Evolutionary conservation across 2,888 invertebrate species (phyloP), one percentile per base, ranked within the genome.

Genomic region (Temnothorax unifasciatus): DNA sequence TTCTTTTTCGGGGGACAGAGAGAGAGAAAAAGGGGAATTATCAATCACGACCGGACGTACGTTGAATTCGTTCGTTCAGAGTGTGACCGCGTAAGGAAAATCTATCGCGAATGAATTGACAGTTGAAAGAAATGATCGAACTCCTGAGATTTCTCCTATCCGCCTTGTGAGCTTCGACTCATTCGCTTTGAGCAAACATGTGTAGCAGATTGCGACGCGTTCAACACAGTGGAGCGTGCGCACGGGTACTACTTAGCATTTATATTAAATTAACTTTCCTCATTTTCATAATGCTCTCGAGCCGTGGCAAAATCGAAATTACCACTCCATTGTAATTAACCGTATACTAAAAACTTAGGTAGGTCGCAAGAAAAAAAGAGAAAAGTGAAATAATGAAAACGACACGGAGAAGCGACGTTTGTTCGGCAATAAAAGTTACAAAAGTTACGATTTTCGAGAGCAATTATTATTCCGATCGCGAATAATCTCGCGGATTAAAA

Each of bases 231-330:
- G 21, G 29, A 41, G 18, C 34, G 47, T 34, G 54, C 54, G 21
- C 52, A 41, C 84, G 83, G 84, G 87, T 82, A 63, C 68, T 87
- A 64, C 83, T 91, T 91, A 91, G 91, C 91, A 90, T 90, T 91
- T 91, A 90, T 91, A 91, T 91, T 91, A 91, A 91, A 90, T 91
- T 90, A 90, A 88, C 88, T 83, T 85, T 86, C 84, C 85, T 85
- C 83, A 86, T 87, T 86, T 88, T 90, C 88, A 84, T 89, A 86
- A 87, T 85, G 79, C 85, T 87, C 50, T 79, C 68, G 47, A 76
- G 34, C 29, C 74, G 38, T 66, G 61, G 47, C 34, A 34, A 75
- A 59, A 61, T 71, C 79, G 71, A 47, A 69, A 81, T 71, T 71
- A 71, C 21, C 71, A 38, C 47, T 71, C 59, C 41, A 34, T 71